These are phyloP conservation scores for Aleiodes alternator DNA, from an alignment of 2,888 invertebrate species.

Conservation along the genomic window DNA sequence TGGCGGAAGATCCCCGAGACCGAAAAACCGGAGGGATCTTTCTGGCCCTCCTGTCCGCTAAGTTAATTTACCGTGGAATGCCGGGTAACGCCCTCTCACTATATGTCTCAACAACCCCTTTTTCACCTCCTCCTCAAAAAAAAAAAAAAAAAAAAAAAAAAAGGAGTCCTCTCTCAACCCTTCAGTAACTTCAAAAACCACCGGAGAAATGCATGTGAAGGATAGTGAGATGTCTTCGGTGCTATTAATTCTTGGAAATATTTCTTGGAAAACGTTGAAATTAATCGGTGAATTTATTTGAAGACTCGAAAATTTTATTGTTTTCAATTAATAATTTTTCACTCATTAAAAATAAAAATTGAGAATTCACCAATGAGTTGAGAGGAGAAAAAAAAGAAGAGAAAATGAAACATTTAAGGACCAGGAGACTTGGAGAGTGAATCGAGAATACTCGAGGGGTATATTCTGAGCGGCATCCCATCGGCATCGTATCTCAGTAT, in stretches of 20 bases:
- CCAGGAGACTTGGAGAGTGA: constrained; percentile 43
- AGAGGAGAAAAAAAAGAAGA: constrained; percentile 9
- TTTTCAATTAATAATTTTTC: not conserved
- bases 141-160: too few species aligned
- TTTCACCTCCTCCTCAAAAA: not conserved
- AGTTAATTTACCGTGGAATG: constrained; percentile 75
- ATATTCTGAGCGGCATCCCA: constrained; percentile 35
- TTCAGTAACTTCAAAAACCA: not conserved
- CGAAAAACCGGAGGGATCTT: constrained; percentile 62
- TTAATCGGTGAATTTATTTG: constrained; percentile 10
- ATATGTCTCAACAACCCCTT: constrained; percentile 59
- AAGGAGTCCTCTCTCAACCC: not conserved
- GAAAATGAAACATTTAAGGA: constrained; percentile 34
- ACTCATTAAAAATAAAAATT: not conserved
- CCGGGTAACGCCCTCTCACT: constrained; percentile 70
- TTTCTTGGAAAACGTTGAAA: not conserved
- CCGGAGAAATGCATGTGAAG: not conserved
- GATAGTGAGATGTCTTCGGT: not conserved
- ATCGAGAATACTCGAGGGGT: constrained; percentile 5
- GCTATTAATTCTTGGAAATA: constrained; percentile 19
- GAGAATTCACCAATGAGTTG: not conserved
- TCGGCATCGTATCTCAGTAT: constrained; percentile 69
- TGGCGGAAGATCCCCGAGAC: constrained; percentile 77
- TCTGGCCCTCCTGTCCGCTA: constrained; percentile 75
- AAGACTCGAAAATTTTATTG: not conserved